Evolutionary conservation across 1,140 invertebrate species (phyloP), one percentile per base, ranked within the genome.

Genomic region (Stenopsyche tienmushanensis): DNA sequence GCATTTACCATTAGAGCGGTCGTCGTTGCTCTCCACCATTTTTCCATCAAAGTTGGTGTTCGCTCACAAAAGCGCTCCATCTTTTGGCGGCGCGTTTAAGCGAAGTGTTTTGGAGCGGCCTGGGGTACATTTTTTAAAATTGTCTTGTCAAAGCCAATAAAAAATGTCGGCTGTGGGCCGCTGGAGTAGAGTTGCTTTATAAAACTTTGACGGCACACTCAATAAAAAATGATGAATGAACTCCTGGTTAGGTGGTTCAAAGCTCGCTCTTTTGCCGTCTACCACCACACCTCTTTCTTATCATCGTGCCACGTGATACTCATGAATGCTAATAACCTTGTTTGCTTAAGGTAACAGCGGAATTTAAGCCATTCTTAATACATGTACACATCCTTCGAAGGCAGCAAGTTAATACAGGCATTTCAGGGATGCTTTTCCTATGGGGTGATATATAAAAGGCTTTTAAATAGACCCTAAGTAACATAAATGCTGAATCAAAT

Each of bases 221-320:
- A 64, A 64, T 64, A 57, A 64, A 64, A 57, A 64, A 64, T 64
- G 62, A 64, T 64, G 62, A 55, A 64, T 64, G 62, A 29, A 57
- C n/a, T n/a, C 13, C 15, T 54, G 9, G 23, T 13, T 15, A 13
- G 17, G 47, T 23, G 9, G 17, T n/a, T n/a, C n/a, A n/a, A n/a
- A n/a, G n/a, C n/a, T n/a, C n/a, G 29, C 29, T 13, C 29, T 34
- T 34, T 34, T 5, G 29, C 29, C 29, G 29, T 34, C 29, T 34
- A 34, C 29, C 29, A n/a, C n/a, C n/a, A n/a, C n/a, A n/a, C n/a
- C n/a, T n/a, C n/a, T n/a, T n/a, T n/a, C n/a, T n/a, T n/a, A n/a
- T n/a, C n/a, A n/a, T n/a, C n/a, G n/a, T n/a, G n/a, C n/a, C n/a
- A n/a, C n/a, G n/a, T n/a, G n/a, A n/a, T n/a, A n/a, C n/a, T n/a